Base-by-base conservation (phyloP, 2,888 invertebrate species). In the Thera britannica region DNA sequence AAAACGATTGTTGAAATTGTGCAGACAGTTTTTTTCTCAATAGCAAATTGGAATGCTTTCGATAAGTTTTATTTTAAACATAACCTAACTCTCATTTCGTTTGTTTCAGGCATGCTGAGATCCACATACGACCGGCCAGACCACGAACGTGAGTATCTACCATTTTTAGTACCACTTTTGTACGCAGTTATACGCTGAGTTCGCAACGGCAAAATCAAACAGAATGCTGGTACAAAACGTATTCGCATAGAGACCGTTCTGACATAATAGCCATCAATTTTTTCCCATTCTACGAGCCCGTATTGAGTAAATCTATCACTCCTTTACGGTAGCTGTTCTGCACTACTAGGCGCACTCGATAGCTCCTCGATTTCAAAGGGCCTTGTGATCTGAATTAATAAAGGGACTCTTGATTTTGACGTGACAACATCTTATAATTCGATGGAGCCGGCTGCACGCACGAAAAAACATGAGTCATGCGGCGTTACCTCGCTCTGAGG, bases 61-160 rank as follows among this genome's bases (percentile, higher is more conserved):
- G 3, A 41, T 23, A 41, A 7, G 41, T 5, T 5, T 41, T 41
- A 41, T 7, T 41, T 41, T 41, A 41, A 41, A 41, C 41, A 41
- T 7, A 12, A 56, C 46, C 41, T 12, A 41, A 38, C 12, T 5
- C 12, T 7, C 9, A 34, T 58, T 46, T 46, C 23, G n/a, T 48
- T 80, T 81, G 77, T 83, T 83, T 0, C 87, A 93, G 93, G 93
- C 88, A 93, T 93, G 93, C 92, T 93, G 90, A 93, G 93, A 85
- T 88, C 91, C 63, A 92, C 93, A 73, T 93, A 85, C 89, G 93
- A 93, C 76, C 87, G 93, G 66, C 89, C 92, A 83, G 93, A 93
- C 80, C 93, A 93, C 93, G 93, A 93, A 92, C 93, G 93, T 93
- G 75, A 93, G 93, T 90, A 63, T 36, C 58, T 34, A 34, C 34